Base-by-base conservation (phyloP, 1,140 invertebrate species). In the Lithobius niger region DNA sequence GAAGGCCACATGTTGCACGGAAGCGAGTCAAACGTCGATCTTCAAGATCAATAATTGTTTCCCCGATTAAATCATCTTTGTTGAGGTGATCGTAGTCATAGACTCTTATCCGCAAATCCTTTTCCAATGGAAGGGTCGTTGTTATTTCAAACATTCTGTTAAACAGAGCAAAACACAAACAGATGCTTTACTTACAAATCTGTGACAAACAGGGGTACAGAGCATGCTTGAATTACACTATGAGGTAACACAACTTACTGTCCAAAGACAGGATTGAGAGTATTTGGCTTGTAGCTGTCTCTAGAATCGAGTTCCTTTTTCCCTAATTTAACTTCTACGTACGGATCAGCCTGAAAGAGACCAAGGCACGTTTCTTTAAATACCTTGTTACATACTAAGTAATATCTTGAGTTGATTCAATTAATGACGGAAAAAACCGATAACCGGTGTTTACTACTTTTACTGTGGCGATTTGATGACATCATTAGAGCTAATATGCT, bases 41-140 rank as follows among this genome's bases (percentile, higher is more conserved):
- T 60, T 76, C 74, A 15, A 76, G 60, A 55, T 76, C 73, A 57
- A 76, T 74, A 22, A 58, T 59, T 0, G 74, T 76, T 61, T 76
- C 72, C 21, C 72, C 72, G 55, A 74, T 70, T 1, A 68, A 36
- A 54, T 74, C 71, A 64, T 74, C 71, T 42, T 65, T 62, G 28
- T 61, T 65, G 27, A 73, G 58, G 31, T 70, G 52, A 60, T 74
- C 71, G 59, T 69, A 72, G 59, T 74, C 72, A 56, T 67, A 71
- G 15, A 73, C 63, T 50, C 25, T 3, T 13, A 50, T 26, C 48
- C 4, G 10, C 4, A 50, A 19, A 27, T 50, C 48, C 57, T 74
- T 74, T 50, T 67, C 59, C 1, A 72, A 57, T 3, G 74, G 74
- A 36, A 76, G 56, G 2, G 61, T 59, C 10, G 67, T 64, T 27